phyloP scores from a whole-genome alignment of 2,888 invertebrate species.

The Ormyrus nitidulus region DNA sequence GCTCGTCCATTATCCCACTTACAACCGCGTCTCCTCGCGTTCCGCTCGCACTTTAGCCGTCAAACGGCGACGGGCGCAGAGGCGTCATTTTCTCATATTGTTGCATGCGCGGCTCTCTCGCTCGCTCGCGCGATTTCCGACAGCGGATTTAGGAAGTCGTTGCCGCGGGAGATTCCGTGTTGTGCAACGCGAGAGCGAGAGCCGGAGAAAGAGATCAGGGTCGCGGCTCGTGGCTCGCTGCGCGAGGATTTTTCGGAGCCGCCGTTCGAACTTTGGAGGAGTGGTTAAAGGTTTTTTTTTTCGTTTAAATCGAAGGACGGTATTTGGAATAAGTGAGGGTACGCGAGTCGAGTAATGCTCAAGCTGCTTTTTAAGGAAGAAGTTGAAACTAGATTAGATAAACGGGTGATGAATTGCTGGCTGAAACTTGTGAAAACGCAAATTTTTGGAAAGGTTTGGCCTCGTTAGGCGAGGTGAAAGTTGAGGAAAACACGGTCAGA shows the following conservation, averaged over 20 bases:
- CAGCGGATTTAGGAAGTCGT: constrained; percentile 17
- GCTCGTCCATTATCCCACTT: neutral
- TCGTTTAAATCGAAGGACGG: neutral
- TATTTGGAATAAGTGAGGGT: too few species aligned
- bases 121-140: neutral
- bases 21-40: neutral
- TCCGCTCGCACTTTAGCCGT: neutral
- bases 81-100: constrained; percentile 26
- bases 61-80: neutral
- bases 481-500: too few species aligned
- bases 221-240: neutral
- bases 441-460: too few species aligned
- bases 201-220: constrained; percentile 1
- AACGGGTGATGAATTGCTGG: too few species aligned
- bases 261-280: neutral
- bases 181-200: neutral
- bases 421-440: too few species aligned
- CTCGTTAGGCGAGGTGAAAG: too few species aligned
- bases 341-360: too few species aligned
- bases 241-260: neutral
- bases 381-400: too few species aligned
- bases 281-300: neutral
- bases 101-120: constrained; percentile 1
- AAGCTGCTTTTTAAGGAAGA: too few species aligned
- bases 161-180: neutral